Percentiles rank a stretch among this genome's conserved stretches.
Conservation (phyloP, 1,140 invertebrate genomes). For the Gonatopus flavifemur region DNA sequence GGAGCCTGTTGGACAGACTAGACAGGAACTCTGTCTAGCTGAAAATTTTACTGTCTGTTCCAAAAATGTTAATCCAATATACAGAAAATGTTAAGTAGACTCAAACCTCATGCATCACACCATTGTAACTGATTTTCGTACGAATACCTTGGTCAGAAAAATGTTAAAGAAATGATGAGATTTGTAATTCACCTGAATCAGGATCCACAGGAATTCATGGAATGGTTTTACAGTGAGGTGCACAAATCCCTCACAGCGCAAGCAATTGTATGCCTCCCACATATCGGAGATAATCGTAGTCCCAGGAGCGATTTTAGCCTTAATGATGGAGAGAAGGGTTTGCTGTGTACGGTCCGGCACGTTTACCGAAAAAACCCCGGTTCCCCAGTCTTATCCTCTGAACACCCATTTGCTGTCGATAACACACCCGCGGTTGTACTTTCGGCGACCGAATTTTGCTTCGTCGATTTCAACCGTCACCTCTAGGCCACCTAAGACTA, state of each 20-base stretch:
- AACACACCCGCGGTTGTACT: conserved; percentile 26
- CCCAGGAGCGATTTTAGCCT: conserved; percentile 21
- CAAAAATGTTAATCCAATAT: not conserved
- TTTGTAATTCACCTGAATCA: conserved; percentile 19
- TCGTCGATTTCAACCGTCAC: conserved; percentile 31
- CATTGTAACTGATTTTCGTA: not conserved
- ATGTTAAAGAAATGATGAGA: not conserved
- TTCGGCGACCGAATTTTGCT: conserved; percentile 28
- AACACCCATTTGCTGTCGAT: conserved; percentile 48
- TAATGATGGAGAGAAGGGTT: conserved; percentile 16
- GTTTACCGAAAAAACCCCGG: conserved; percentile 11
- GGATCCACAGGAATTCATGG: conserved; percentile 25
- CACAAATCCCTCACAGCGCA: conserved; percentile 13
- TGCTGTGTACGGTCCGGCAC: conserved; percentile 16
- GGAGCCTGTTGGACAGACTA: too few relatives aligned
- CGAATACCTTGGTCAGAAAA: not conserved
- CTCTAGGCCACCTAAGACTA: conserved; percentile 16
- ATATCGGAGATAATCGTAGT: conserved; percentile 29
- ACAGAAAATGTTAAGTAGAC: too few relatives aligned
- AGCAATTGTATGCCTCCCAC: conserved; percentile 23
- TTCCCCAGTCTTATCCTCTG: conserved; percentile 30
- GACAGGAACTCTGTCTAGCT: too few relatives aligned
- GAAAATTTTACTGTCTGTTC: not conserved
- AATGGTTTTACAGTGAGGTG: conserved; percentile 29
- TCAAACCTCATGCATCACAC: too few relatives aligned